phyloP scores from a whole-genome alignment of 2,113 vertebrate species.

The Smithornis capensis region DNA sequence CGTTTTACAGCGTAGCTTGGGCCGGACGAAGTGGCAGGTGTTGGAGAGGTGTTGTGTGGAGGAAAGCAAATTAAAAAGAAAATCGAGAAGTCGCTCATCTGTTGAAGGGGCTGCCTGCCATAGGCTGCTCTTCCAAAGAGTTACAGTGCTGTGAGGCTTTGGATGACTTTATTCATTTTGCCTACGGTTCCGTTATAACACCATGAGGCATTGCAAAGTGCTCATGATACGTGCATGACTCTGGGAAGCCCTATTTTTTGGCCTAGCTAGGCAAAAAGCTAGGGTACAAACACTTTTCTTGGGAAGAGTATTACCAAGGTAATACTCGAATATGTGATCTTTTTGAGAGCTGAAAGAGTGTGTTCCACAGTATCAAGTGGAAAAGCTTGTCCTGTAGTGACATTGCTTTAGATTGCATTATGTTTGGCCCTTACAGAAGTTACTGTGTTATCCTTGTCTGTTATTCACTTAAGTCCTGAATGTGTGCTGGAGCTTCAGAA shows the following conservation, averaged over 20 bases:
- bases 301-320: not conserved
- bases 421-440: not conserved
- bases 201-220: accelerated
- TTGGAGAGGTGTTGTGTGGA: accelerated
- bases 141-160: not conserved
- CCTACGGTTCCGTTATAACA: accelerated
- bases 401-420: not conserved
- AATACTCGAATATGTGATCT: not conserved
- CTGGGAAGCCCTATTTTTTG: not conserved
- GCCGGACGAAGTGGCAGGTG: accelerated
- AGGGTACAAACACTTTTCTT: not conserved
- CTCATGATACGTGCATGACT: accelerated
- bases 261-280: too few species aligned
- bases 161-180: accelerated
- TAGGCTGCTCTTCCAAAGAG: not conserved
- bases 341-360: not conserved
- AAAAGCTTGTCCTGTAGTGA: not conserved
- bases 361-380: accelerated
- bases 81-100: accelerated
- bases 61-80: accelerated
- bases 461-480: not conserved
- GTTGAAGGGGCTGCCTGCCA: not conserved
- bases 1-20: accelerated
- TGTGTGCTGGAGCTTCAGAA: not conserved
- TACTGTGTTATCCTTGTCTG: not conserved